These are phyloP conservation scores for Saturnia japonica DNA, from an alignment of 2,888 invertebrate genomes.

Conservation along the genomic window DNA sequence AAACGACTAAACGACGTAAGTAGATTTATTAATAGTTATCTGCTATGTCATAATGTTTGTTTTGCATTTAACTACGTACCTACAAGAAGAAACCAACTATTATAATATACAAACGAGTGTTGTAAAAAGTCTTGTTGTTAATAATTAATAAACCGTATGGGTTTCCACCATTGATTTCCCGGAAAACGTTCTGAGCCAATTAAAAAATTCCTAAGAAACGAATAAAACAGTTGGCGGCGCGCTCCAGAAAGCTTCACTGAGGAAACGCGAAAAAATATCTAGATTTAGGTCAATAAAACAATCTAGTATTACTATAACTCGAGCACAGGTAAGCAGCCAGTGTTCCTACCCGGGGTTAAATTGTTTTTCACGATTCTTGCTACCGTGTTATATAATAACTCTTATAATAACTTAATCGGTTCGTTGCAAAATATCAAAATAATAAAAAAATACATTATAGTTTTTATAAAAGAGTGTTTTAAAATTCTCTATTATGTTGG, in stretches of 20 bases:
- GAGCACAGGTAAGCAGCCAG: background rate
- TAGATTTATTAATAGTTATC: background rate
- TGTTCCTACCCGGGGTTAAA: background rate
- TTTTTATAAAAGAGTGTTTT: no score
- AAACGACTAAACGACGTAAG: no score
- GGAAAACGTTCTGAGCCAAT: constrained; percentile 6
- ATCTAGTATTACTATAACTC: constrained; percentile 10
- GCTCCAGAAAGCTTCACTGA: constrained; percentile 1
- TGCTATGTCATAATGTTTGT: background rate
- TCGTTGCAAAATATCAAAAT: no score
- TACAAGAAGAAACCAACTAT: background rate
- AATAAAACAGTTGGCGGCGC: constrained; percentile 3
- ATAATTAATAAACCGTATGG: background rate
- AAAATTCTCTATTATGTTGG: no score
- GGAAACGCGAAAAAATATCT: constrained; percentile 4
- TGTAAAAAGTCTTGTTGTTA: background rate
- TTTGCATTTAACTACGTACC: background rate
- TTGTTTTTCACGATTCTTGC: background rate
- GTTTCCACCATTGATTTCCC: constrained; percentile 11
- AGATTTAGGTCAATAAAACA: constrained; percentile 14
- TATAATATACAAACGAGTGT: background rate
- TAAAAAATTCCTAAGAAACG: constrained; percentile 5
- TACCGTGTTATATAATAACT: background rate
- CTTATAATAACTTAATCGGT: no score
- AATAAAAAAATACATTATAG: no score